Evolutionary conservation across 2,113 vertebrate species (phyloP), one percentile per base, ranked within the genome.

Genomic region (Orientallactaga bullata): DNA sequence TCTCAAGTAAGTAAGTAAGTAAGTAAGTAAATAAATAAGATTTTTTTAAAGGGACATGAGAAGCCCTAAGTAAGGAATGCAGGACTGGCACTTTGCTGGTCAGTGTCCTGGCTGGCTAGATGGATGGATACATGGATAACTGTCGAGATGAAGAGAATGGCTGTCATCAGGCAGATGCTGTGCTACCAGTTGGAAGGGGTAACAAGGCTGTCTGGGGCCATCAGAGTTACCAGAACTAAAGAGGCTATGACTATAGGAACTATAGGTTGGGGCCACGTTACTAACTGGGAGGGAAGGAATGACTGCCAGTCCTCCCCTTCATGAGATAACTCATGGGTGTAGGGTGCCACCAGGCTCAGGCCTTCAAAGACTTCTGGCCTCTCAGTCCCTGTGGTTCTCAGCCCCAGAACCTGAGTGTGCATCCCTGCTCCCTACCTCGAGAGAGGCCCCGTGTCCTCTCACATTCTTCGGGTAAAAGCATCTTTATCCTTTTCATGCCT

Each of bases 101-200:
- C 9, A 23, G 82, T 26, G 23, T 42, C 39, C 37, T 35, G 35
- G 47, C 0, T 3, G 26, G 35, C 32, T 24, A 4, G 71, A 11
- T 1, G 17, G 60, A 35, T 7, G 0, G 32, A 35, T 0, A 1
- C 5, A 0, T 12, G 18, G 63, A 13, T 10, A 3, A 3, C 63
- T 58, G 18, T 26, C 17, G 63, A 65, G 21, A 18, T 72, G 42
- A 58, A 39, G 69, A 23, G 10, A 30, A 28, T 69, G n/a, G 55
- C 76, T 47, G 5, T 20, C 84, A 16, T 65, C 51, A 11, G 82
- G 37, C 15, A 13, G 66, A 6, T 32, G 12, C 90, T 35, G 12
- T 21, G 58, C 63, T 73, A 32, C 60, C 60, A 2, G 13, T 3
- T 32, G 74, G 71, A 94, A 37, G 61, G 35, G 47, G 12, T 37